Evolutionary conservation across 2,888 invertebrate species (phyloP), one percentile per base, ranked within the genome.

Genomic region (Aspidiotus destructor): DNA sequence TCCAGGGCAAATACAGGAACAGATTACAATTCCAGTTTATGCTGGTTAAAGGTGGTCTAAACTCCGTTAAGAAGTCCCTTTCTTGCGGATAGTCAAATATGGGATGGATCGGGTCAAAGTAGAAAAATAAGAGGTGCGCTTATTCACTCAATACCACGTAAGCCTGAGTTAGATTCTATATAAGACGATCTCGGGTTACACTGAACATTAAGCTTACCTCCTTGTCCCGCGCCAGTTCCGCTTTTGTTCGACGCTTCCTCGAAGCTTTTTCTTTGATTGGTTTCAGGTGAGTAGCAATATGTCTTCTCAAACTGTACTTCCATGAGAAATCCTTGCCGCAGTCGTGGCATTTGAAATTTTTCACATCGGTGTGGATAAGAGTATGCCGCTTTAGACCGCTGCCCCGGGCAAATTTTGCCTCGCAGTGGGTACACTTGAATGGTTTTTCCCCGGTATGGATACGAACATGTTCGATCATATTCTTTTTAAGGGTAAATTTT

Each of bases 371-470:
- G 42, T 64, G 64, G 8, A 55, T 64, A 7, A 55, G 55, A 16
- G 44, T n/a, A 42, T 64, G 64, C 10, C 64, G 16, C n/a, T 55
- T 55, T 7, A 64, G n/a, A 3, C 64, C 57, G 44, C 64, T 64
- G 1, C 64, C 1, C 1, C 64, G n/a, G 5, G 54, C 40, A 7
- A 64, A 64, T 8, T 28, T 40, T 3, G 16, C 5, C 2, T 41
- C 8, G n/a, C 64, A 64, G 1, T n/a, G 15, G 2, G n/a, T 9
- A 57, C 64, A 64, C n/a, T 55, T 42, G 42, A 57, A 64, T 0
- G 64, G 64, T 42, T 64, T 64, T 17, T 64, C 64, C 10, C 64
- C 64, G 41, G 64, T 64, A 44, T 64, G 64, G 1, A 42, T 64
- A 13, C 64, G 41, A n/a, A 17, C 40, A 64, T 64, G 64, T 8